Evolutionary conservation across 2,888 invertebrate species (phyloP).

Genomic region (Agonum fuliginosum): DNA sequence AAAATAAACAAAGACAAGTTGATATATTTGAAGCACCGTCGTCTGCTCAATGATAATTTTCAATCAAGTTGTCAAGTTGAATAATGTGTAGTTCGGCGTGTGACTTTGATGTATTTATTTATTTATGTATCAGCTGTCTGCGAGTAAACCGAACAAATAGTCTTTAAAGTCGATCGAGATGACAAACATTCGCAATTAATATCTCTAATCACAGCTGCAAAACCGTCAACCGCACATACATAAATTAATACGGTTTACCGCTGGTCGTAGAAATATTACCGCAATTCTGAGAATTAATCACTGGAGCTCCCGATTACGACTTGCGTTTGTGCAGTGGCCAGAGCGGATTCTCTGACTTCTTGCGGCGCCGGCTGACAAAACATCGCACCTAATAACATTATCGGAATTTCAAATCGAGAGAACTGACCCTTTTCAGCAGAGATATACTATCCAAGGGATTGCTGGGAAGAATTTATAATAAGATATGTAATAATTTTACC

Average conservation of each 20-base stretch:
- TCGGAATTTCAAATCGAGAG: constrained; percentile 49
- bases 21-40: no score
- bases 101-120: constrained; percentile 5
- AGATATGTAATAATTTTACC: no score
- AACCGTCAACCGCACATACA: constrained; percentile 46
- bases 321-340: constrained; percentile 31
- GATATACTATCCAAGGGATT: no score
- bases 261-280: constrained; percentile 42
- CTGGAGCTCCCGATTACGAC: no score
- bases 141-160: background rate
- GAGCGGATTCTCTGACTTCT: constrained; percentile 10
- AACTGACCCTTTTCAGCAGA: constrained; percentile 42
- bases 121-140: background rate
- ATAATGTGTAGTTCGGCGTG: no score
- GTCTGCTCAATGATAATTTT: no score
- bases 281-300: constrained; percentile 51
- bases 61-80: no score
- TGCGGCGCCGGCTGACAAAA: constrained; percentile 36
- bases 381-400: constrained; percentile 49
- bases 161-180: constrained; percentile 10
- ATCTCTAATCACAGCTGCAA: constrained; percentile 42
- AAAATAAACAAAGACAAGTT: no score
- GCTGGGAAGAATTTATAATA: no score
- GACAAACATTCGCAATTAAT: constrained; percentile 46
- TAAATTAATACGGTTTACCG: constrained; percentile 45